Base-by-base conservation (phyloP, 2,797 vertebrate genomes). In the Perodicticus potto region DNA sequence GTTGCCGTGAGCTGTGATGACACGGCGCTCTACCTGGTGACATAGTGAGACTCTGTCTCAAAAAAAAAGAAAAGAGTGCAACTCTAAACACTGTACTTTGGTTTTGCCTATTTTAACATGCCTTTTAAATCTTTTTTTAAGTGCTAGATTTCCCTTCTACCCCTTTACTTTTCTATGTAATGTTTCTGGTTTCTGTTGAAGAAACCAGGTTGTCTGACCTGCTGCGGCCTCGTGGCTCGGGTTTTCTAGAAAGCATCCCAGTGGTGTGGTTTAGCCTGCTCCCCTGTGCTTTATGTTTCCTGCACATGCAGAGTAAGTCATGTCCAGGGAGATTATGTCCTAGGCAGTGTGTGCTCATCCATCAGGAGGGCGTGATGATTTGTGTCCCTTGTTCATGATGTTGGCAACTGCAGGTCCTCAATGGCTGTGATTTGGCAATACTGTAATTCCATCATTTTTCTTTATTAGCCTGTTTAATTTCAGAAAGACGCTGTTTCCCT, bases 261-360 rank as follows among this genome's bases (percentile, higher is more conserved):
- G 0, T 12, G 40, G 53, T 17, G 11, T 29, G 2, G 27, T 6
- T n/a, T 11, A 0, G 20, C 32, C 0, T 1, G n/a, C 10, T 49
- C 40, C 12, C 69, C 43, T 20, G 85, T 19, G 55, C 57, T 40
- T 8, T 7, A 14, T 7, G 0, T n/a, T 65, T 43, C 49, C 70
- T 61, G 53, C 32, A 32, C 32, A 7, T 16, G 55, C 1, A 25
- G 61, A 59, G 34, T 5, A 20, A 1, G 16, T 49, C 40, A 40
- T 2, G 17, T n/a, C 27, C 17, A 3, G 45, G 9, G 37, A 57
- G 34, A 8, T 32, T 2, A 5, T 4, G 25, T 83, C 37, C n/a
- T 22, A 45, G 32, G 32, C 1, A 12, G 17, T 0, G 8, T 29
- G 29, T 45, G 23, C 12, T 40, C 43, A 20, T 17, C 43, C 86